Evolutionary conservation across 2,797 vertebrate genomes (phyloP).

Genomic region (Martes flavigula): DNA sequence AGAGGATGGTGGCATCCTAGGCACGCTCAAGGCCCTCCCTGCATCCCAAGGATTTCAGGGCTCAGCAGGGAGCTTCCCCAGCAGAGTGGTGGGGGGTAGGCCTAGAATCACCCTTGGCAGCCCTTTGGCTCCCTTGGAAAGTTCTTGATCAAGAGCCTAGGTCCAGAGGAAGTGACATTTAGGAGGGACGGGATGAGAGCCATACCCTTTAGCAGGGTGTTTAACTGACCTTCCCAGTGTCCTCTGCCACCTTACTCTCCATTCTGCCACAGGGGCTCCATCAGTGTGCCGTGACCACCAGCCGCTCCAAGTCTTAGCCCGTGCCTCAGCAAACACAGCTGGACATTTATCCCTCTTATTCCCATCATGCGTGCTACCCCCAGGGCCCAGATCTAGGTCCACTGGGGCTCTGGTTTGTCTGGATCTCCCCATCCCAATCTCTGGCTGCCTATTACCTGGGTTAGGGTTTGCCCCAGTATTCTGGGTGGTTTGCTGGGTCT

Average conservation of each 20-base stretch:
- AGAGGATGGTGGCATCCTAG: neutral
- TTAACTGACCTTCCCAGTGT: neutral
- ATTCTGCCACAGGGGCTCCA: neutral
- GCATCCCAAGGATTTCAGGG: neutral
- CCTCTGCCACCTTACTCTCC: neutral
- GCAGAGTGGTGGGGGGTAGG: neutral
- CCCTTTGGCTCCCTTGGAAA: neutral
- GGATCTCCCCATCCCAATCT: neutral
- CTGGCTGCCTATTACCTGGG: neutral
- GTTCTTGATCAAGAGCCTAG: neutral
- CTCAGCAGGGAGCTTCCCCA: neutral
- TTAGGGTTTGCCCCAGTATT: neutral
- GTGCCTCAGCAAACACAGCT: neutral
- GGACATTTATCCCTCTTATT: too few species aligned
- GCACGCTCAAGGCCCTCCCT: neutral
- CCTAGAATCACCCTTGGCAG: neutral
- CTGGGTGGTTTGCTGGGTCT: neutral
- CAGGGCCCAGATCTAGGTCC: neutral
- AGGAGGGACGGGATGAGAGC: neutral
- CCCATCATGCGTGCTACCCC: fast-evolving
- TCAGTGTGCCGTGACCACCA: fast-evolving
- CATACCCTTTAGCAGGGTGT: neutral
- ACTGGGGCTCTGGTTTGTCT: neutral
- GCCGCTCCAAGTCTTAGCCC: neutral
- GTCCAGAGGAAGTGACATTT: neutral